A percentile compares a stretch with the other conserved stretches of the same genome.
Evolutionary conservation across 1,140 invertebrate genomes (phyloP).

Genomic region (Ctenoplectra terminalis): DNA sequence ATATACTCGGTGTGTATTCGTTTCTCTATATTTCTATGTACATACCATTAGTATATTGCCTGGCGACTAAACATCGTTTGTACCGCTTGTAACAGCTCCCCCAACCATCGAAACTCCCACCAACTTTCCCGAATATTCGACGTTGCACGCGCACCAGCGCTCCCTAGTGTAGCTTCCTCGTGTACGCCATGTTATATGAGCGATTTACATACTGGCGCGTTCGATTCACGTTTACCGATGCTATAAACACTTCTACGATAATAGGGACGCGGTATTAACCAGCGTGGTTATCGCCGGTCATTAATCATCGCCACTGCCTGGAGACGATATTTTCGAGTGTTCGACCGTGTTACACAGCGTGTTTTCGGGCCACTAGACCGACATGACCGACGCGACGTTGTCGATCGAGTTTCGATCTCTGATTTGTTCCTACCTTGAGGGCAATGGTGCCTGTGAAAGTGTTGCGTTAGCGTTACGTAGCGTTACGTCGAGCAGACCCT

Average conservation of each 20-base stretch:
- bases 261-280: slow-evolving; percentile 61
- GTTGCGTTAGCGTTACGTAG: too few species aligned
- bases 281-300: slow-evolving; percentile 55
- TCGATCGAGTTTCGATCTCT: background rate
- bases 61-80: slow-evolving; percentile 69
- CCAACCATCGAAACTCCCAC: background rate
- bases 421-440: background rate
- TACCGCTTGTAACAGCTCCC: slow-evolving; percentile 46
- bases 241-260: slow-evolving; percentile 68
- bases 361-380: background rate
- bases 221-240: slow-evolving; percentile 69
- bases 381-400: background rate
- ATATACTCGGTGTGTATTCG: slow-evolving; percentile 73
- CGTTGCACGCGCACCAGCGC: background rate
- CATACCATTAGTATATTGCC: slow-evolving; percentile 74
- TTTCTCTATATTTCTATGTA: slow-evolving; percentile 76
- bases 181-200: slow-evolving; percentile 51
- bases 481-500: background rate
- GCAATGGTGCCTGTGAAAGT: background rate
- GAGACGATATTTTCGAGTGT: slow-evolving; percentile 52
- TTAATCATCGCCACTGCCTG: slow-evolving; percentile 51
- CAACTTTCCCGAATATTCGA: background rate
- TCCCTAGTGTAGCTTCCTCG: background rate
- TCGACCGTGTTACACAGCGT: slow-evolving; percentile 14
- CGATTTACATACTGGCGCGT: slow-evolving; percentile 71